Evolutionary conservation across 2,888 invertebrate genomes (phyloP), one percentile per base, ranked within the genome.

Genomic region (Meta bourneti): DNA sequence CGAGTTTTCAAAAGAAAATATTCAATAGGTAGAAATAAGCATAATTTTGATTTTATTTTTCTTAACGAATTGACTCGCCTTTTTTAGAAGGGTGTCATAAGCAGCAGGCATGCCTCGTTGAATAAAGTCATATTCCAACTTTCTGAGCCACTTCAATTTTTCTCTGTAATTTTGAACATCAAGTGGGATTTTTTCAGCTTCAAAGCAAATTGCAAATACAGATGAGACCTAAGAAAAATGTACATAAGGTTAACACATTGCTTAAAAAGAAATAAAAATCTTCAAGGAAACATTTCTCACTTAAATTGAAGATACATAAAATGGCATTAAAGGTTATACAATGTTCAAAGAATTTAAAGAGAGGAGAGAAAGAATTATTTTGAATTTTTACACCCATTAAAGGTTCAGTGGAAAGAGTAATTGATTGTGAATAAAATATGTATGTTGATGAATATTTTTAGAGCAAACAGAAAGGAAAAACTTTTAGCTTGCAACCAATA

Each of bases 81-180:
- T 88, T 72, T 91, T 79, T 19, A 92, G 93, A 52, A 72, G 80
- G n/a, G 93, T 93, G 8, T 86, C 87, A 83, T 51, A 88, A 16
- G 20, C 70, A 72, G 91, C 49, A 9, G 95, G 94, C 34, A 95
- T 89, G 77, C 93, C 93, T 49, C 94, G 93, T 61, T 94, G 93
- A 8, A 95, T 94, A 11, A 94, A 92, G 13, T 93, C 93, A 85
- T 93, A 94, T 49, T 96, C 96, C 93, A 98, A 95, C 94, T 97
- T 97, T 94, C 97, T 97, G 48, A 99, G 95, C 87, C 96, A 95
- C 90, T 97, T 96, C 70, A 98, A 94, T 94, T 97, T 97, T 71
- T 97, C 96, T 92, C 98, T 96, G 94, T 98, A 98, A 51, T 97
- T 97, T 93, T 97, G 96, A 5, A 99, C 96, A 7, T 96, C 96